These are phyloP conservation scores for Mycteria americana DNA, from an alignment of 2,797 vertebrate species.

Conservation along the genomic window DNA sequence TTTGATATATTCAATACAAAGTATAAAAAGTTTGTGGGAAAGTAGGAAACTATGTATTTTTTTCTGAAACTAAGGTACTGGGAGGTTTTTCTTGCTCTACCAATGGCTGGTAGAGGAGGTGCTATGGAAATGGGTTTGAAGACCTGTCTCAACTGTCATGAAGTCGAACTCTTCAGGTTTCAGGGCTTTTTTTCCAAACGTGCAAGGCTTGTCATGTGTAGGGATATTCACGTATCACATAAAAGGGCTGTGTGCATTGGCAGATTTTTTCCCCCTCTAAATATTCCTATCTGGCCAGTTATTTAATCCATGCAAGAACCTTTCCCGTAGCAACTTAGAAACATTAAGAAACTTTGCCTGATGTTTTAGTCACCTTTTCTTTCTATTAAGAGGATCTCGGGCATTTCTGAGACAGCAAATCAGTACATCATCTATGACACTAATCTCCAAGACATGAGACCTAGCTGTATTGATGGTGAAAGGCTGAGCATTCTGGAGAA, in stretches of 20 bases:
- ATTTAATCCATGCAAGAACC: background rate
- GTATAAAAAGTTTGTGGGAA: background rate
- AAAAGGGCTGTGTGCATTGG: background rate
- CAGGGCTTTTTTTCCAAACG: background rate
- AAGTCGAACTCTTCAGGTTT: background rate
- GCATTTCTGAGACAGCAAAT: background rate
- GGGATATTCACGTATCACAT: fast-evolving
- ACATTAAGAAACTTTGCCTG: background rate
- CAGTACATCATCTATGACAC: background rate
- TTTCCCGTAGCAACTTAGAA: background rate
- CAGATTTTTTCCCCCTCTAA: background rate
- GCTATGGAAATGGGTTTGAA: background rate
- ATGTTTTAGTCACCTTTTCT: background rate
- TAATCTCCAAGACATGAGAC: background rate
- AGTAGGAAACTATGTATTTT: background rate
- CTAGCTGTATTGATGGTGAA: background rate
- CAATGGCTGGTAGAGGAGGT: background rate
- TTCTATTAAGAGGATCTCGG: background rate
- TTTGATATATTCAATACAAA: background rate
- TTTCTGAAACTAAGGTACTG: background rate
- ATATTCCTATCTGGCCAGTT: background rate
- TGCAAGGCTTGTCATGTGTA: background rate
- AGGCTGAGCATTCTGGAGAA: background rate
- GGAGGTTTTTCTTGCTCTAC: background rate
- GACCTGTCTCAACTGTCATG: background rate